Evolutionary conservation across 2,797 vertebrate genomes (phyloP).

Genomic region (Onychomys torridus): DNA sequence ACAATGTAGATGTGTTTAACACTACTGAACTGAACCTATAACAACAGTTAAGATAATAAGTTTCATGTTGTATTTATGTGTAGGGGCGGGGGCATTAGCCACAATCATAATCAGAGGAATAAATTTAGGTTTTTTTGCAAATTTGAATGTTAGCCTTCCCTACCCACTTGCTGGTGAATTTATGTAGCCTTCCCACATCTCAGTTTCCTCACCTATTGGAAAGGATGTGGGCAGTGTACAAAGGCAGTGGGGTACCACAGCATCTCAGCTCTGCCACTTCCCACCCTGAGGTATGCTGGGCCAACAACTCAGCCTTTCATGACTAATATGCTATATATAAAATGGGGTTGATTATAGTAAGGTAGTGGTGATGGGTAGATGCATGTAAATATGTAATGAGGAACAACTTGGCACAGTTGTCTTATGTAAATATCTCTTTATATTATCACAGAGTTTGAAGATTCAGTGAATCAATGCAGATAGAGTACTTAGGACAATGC

Average conservation of each 20-base stretch:
- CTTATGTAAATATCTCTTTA: background rate
- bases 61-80: background rate
- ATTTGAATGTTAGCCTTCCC: background rate
- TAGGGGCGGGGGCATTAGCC: background rate
- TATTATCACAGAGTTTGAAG: background rate
- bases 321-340: background rate
- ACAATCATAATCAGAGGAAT: background rate
- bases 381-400: background rate
- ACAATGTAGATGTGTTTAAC: background rate
- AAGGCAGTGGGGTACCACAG: background rate
- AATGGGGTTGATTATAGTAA: background rate
- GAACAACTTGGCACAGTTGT: background rate
- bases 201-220: background rate
- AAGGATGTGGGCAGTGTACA: background rate
- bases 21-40: background rate
- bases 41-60: background rate
- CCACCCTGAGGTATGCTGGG: background rate
- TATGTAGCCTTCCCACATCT: background rate
- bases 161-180: background rate
- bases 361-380: background rate
- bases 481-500: background rate
- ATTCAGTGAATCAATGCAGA: background rate
- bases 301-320: background rate
- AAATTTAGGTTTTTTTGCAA: background rate
- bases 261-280: background rate